A percentile compares a stretch with the other conserved stretches of the same genome.
Evolutionary conservation across 2,888 invertebrate genomes (phyloP).

Genomic region (Cyclophora albipunctata): DNA sequence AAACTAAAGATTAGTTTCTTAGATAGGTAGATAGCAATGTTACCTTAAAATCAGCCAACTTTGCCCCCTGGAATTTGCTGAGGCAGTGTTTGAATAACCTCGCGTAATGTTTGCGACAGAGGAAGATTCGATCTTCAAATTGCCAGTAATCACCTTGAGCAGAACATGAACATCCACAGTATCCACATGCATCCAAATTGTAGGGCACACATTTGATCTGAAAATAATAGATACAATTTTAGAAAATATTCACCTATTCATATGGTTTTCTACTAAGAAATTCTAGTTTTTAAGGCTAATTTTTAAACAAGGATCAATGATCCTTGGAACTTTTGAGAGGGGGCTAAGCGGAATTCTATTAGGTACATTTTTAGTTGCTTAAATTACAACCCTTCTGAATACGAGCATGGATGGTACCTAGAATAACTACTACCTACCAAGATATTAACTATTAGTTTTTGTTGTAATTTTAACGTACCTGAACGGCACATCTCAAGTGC

Average conservation of each 20-base stretch:
- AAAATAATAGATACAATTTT: constrained; percentile 1
- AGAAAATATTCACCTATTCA: too few relatives aligned
- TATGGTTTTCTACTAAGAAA: too few relatives aligned
- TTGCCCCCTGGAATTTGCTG: constrained; percentile 58
- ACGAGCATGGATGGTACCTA: too few relatives aligned
- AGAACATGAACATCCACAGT: constrained; percentile 60
- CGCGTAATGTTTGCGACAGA: constrained; percentile 60
- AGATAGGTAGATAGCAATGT: background rate
- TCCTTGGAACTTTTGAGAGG: too few relatives aligned
- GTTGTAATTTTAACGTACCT: constrained; percentile 28
- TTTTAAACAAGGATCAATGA: background rate
- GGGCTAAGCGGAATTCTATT: too few relatives aligned
- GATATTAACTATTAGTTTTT: too few relatives aligned
- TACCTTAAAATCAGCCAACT: constrained; percentile 64
- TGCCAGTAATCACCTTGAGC: constrained; percentile 77
- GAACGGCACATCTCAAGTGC: constrained; percentile 50
- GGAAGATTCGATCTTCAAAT: constrained; percentile 60
- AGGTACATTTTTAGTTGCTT: too few relatives aligned
- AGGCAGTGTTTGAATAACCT: constrained; percentile 56
- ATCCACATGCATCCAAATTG: constrained; percentile 62
- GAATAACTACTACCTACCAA: too few relatives aligned
- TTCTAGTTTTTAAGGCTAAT: too few relatives aligned
- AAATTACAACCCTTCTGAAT: too few relatives aligned
- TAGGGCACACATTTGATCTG: constrained; percentile 72
- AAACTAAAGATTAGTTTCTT: background rate